Conservation (phyloP, 1,140 invertebrate species). For the Aphelenchoides fujianensis region DNA sequence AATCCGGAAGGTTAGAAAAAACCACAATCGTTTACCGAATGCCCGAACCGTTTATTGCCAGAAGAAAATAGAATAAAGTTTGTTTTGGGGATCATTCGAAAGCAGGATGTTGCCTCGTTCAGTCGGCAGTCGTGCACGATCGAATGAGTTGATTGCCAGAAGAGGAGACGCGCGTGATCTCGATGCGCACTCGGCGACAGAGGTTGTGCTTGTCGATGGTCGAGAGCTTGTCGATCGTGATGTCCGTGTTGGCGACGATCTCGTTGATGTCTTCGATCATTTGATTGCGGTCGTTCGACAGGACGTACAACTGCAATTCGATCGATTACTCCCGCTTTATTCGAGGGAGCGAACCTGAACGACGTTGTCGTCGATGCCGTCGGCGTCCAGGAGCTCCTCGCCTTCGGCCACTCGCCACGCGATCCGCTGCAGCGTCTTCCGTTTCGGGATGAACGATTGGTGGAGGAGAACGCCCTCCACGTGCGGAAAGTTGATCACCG, state of each 20-base stretch:
- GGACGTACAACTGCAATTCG: conserved; percentile 37
- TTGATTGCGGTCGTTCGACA: conserved; percentile 24
- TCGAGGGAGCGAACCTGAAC: too few species aligned
- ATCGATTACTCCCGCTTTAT: too few species aligned
- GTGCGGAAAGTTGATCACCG: conserved; percentile 47
- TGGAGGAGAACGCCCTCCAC: conserved; percentile 42
- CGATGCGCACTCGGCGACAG: conserved; percentile 30
- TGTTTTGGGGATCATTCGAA: too few species aligned
- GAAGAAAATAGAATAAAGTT: too few species aligned
- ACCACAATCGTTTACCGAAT: too few species aligned
- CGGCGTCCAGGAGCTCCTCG: conserved; percentile 44
- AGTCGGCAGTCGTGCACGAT: conserved; percentile 43
- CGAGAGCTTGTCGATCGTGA: conserved; percentile 39
- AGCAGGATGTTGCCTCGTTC: too few species aligned
- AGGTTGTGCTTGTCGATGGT: conserved; percentile 38
- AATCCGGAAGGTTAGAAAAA: too few species aligned
- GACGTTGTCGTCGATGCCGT: conserved; percentile 44
- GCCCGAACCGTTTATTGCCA: too few species aligned
- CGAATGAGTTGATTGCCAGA: conserved; percentile 49
- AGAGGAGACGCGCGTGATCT: conserved; percentile 24
- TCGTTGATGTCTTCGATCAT: conserved; percentile 36
- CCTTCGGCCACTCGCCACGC: conserved; percentile 48
- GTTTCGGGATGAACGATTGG: conserved; percentile 35
- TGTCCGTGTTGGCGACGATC: conserved; percentile 34
- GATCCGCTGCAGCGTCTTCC: conserved; percentile 36